Evolutionary conservation across 2,113 vertebrate genomes (phyloP), one percentile per base, ranked within the genome.

Genomic region (Mirounga angustirostris): DNA sequence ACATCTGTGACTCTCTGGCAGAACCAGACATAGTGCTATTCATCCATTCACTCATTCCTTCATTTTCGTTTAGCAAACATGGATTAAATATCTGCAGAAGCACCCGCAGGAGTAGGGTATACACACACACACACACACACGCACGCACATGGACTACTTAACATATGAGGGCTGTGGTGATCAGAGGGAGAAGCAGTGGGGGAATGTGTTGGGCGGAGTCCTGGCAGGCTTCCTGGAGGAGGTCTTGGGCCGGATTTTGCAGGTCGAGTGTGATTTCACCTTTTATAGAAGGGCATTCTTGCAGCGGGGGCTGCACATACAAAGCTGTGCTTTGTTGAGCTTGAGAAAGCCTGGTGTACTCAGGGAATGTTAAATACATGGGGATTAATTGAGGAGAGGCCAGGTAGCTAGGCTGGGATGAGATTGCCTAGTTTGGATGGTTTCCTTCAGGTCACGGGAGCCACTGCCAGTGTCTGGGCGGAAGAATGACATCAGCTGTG

Each of bases 201-300:
- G 54, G 21, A 18, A 36, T 54, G 7, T 19, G 7, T 8, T 58
- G 28, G 26, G 8, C 50, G 63, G 24, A 58, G n/a, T 78, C 92
- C 18, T 14, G 50, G 92, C 54, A 54, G 81, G 52, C 76, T 96
- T 96, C 81, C 58, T 73, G 91, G 94, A 92, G 71, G 84, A 97
- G 74, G 50, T 54, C 7, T 69, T 33, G 7, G 33, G n/a, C 59
- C 79, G 46, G 78, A 36, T 21, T 95, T 95, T 59, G 65, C 85
- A 94, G 61, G 24, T 0, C 21, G 63, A 80, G 4, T 26, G 26
- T 80, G 46, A 58, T 81, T 74, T 95, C 36, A 69, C 46, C 15
- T 36, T 88, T 81, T 82, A 59, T 43, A 71, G 83, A 63, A 81
- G 89, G 58, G 7, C n/a, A 33, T 96, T 61, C 80, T 63, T 36